Percentiles rank a stretch among this genome's conserved stretches.
Evolutionary conservation across 2,797 vertebrate species (phyloP).

Genomic region (Sebastes minor): DNA sequence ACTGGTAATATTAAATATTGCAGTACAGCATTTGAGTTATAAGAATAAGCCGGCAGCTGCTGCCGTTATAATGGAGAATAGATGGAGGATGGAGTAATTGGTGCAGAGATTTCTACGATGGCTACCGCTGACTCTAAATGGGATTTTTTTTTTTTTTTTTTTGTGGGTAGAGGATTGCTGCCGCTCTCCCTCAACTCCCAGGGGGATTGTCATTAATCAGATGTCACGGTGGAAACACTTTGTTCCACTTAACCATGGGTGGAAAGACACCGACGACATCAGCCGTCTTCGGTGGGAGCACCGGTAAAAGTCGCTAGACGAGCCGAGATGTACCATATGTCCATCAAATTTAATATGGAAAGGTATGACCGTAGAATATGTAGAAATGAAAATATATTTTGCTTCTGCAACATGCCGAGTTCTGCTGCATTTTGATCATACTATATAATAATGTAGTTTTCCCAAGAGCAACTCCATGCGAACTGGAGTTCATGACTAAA

Average conservation of each 20-base stretch:
- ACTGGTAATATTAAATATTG: not conserved
- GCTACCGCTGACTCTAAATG: constrained; percentile 38
- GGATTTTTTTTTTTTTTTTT: constrained; percentile 9
- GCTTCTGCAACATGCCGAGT: not conserved
- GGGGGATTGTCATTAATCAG: constrained; percentile 65
- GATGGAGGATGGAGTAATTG: constrained; percentile 26
- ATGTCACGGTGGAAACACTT: constrained; percentile 60
- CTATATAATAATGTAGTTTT: not conserved
- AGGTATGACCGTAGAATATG: not conserved
- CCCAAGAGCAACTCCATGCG: not conserved
- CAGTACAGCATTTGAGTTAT: not conserved
- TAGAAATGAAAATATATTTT: not conserved
- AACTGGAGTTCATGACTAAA: constrained; percentile 1
- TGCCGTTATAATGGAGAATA: constrained; percentile 13
- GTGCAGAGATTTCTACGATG: constrained; percentile 36
- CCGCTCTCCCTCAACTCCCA: constrained; percentile 18
- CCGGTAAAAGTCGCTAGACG: constrained; percentile 21
- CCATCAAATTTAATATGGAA: not conserved
- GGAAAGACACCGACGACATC: constrained; percentile 37
- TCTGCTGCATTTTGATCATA: not conserved
- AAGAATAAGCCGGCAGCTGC: not conserved
- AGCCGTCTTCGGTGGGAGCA: constrained; percentile 33
- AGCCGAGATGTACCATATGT: not conserved
- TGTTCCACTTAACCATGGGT: constrained; percentile 51
- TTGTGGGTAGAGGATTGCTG: constrained; percentile 33